phyloP scores from a whole-genome alignment of 2,888 invertebrate genomes.

The Amorpha juglandis region DNA sequence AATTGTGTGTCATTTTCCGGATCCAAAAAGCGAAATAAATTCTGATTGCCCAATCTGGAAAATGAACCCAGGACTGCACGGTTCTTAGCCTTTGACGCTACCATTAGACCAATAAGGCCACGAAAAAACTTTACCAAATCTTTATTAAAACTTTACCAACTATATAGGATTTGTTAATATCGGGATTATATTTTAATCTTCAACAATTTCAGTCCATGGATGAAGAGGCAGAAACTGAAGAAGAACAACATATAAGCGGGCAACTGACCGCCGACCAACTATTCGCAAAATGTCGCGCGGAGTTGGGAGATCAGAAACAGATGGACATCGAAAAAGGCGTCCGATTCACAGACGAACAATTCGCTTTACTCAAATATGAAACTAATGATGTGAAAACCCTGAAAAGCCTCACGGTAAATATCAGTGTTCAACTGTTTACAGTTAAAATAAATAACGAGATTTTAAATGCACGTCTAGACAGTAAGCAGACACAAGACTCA shows the following conservation, averaged over 20 bases:
- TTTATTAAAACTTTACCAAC: no score
- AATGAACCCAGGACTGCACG: no score
- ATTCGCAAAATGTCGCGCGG: constrained; percentile 61
- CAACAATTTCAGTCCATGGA: constrained; percentile 59
- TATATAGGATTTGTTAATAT: neutral
- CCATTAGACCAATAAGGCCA: no score
- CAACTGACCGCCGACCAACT: constrained; percentile 73
- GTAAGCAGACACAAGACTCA: neutral
- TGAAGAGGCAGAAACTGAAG: constrained; percentile 71
- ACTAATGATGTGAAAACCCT: constrained; percentile 84
- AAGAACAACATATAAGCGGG: constrained; percentile 62
- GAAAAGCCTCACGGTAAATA: constrained; percentile 83
- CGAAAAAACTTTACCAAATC: no score
- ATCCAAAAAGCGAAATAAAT: no score
- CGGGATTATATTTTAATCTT: neutral
- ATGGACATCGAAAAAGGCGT: constrained; percentile 83
- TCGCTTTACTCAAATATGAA: constrained; percentile 85
- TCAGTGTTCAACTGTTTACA: neutral
- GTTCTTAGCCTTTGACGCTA: no score
- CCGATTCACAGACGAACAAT: constrained; percentile 84
- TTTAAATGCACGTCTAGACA: neutral
- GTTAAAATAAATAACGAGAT: neutral
- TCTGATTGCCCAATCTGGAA: no score
- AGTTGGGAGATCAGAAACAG: constrained; percentile 65
- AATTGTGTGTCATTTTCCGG: no score